A percentile compares a stretch with the other conserved stretches of the same genome.
phyloP scores from a whole-genome alignment of 2,797 vertebrate species.

The Uromys caudimaculatus region DNA sequence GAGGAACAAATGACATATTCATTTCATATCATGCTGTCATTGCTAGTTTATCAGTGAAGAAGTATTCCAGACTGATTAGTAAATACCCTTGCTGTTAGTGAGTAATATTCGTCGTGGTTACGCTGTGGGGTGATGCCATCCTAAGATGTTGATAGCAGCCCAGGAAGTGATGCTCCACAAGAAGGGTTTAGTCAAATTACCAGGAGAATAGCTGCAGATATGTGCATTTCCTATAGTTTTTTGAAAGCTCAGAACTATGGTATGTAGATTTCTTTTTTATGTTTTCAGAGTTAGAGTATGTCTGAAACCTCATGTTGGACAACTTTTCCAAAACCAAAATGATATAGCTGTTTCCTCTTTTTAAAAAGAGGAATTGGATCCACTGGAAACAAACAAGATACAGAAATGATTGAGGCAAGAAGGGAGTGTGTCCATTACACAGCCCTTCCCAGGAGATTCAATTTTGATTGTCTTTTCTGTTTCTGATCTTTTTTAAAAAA shows the following conservation, averaged over 20 bases:
- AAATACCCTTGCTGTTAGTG: background rate
- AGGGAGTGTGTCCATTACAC: background rate
- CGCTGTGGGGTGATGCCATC: background rate
- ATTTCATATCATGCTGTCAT: background rate
- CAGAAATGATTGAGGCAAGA: background rate
- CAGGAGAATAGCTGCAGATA: background rate
- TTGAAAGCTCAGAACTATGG: background rate
- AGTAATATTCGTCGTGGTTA: background rate
- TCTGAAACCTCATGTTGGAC: background rate
- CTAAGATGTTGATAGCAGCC: background rate
- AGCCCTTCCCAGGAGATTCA: background rate
- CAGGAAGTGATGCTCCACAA: background rate
- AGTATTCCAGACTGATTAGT: background rate
- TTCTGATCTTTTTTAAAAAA: background rate
- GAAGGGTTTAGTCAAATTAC: background rate
- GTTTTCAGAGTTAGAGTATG: background rate
- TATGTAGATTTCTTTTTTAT: background rate
- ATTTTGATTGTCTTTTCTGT: background rate
- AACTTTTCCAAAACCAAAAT: background rate
- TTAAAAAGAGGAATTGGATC: background rate
- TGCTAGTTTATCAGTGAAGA: background rate
- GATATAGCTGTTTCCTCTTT: background rate
- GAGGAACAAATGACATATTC: background rate
- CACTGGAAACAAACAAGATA: background rate
- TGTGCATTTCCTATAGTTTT: conserved; percentile 32